phyloP scores from a whole-genome alignment of 2,888 invertebrate species.

The Lasius fuliginosus region DNA sequence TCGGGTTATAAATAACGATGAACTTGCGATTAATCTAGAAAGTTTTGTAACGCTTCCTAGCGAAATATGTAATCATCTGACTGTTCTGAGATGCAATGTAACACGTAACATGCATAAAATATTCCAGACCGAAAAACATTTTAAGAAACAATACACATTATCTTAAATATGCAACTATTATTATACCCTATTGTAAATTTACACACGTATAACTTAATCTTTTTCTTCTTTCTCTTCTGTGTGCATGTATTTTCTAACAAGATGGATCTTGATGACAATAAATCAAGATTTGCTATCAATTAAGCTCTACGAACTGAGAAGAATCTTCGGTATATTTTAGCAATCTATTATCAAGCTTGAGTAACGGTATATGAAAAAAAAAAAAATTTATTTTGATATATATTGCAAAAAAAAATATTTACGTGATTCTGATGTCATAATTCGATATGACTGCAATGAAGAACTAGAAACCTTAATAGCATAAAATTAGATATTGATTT shows the following conservation, averaged over 20 bases:
- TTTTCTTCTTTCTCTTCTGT: neutral
- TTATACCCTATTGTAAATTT: neutral
- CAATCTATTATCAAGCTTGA: neutral
- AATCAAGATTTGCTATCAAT: neutral
- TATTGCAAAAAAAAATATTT: neutral
- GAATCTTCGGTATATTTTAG: neutral
- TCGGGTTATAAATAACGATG: constrained; percentile 35
- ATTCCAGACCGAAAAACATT: neutral
- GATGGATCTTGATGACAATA: neutral
- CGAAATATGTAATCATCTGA: constrained; percentile 16
- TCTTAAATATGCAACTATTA: neutral
- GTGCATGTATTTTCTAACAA: neutral
- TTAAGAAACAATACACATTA: neutral
- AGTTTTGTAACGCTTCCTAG: constrained; percentile 30
- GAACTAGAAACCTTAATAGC: neutral
- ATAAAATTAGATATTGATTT: neutral
- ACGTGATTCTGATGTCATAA: neutral
- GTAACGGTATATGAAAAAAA: neutral
- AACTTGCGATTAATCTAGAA: constrained; percentile 30
- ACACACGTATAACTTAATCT: neutral
- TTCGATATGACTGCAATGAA: neutral
- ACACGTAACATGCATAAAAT: neutral
- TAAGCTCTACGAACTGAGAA: neutral
- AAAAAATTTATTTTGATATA: neutral
- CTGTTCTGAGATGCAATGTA: constrained; percentile 2